Evolutionary conservation across 2,797 vertebrate species (phyloP).

Genomic region (Poeciliopsis gracilis): DNA sequence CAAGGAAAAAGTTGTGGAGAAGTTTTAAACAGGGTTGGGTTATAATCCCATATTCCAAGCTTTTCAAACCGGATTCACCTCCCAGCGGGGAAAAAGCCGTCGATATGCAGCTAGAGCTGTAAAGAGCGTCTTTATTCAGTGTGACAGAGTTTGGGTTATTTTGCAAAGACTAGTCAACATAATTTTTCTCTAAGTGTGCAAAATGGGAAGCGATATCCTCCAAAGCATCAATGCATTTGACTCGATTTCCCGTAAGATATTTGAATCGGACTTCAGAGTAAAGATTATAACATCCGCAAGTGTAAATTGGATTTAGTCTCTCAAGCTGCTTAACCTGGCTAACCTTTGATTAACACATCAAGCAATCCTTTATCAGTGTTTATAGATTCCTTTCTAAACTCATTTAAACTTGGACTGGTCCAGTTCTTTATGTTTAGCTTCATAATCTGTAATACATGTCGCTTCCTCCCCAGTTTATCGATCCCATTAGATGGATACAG

Average conservation of each 20-base stretch:
- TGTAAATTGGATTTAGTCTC: conserved; percentile 15
- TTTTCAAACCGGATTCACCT: background rate
- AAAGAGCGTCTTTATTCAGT: background rate
- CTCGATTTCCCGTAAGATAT: background rate
- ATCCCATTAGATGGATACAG: background rate
- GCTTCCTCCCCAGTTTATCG: background rate
- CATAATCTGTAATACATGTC: background rate
- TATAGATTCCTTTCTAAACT: background rate
- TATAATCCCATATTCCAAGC: background rate
- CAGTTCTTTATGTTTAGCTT: background rate
- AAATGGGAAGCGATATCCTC: background rate
- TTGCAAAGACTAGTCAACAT: background rate
- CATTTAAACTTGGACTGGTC: background rate
- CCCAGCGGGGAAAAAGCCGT: background rate
- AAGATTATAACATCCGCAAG: conserved; percentile 3
- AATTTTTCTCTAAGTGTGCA: background rate
- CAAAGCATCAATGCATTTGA: background rate
- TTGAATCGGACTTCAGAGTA: background rate
- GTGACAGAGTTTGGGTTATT: background rate
- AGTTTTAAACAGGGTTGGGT: background rate
- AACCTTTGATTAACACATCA: background rate
- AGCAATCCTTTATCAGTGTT: background rate
- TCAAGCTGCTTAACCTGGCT: background rate
- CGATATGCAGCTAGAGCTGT: background rate
- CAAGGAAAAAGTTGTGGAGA: background rate